These are phyloP conservation scores for Drosophila niveifrons DNA, from an alignment of 2,888 invertebrate species.

Conservation along the genomic window DNA sequence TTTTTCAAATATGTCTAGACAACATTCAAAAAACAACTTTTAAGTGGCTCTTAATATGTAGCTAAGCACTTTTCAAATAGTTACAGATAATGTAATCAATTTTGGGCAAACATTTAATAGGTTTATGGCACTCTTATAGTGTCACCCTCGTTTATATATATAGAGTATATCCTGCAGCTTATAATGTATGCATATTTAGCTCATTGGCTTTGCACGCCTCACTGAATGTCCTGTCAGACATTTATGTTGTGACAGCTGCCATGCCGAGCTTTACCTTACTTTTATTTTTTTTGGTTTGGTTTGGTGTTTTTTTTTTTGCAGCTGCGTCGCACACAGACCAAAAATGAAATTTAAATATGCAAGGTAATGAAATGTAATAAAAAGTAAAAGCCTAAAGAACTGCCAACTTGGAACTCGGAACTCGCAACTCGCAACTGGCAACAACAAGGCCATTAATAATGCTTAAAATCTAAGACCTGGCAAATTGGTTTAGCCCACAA, in stretches of 20 bases:
- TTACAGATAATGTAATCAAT: not conserved
- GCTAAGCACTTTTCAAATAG: not conserved
- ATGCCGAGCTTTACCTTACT: slow-evolving; percentile 42
- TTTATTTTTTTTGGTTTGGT: too few relatives aligned
- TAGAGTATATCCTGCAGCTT: slow-evolving; percentile 20
- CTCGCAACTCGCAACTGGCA: slow-evolving; percentile 24
- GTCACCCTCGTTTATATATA: slow-evolving; percentile 36
- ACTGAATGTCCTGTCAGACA: slow-evolving; percentile 46
- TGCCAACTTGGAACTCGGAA: slow-evolving; percentile 17
- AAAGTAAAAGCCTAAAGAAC: slow-evolving; percentile 34
- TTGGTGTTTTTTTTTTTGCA: not conserved
- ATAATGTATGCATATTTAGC: slow-evolving; percentile 52
- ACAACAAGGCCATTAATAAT: slow-evolving; percentile 66
- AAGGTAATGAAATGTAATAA: slow-evolving; percentile 55
- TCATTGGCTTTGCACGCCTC: slow-evolving; percentile 55
- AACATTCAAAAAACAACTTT: not conserved
- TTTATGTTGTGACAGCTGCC: slow-evolving; percentile 62
- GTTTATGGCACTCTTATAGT: not conserved
- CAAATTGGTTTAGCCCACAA: slow-evolving; percentile 72
- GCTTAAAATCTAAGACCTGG: slow-evolving; percentile 79
- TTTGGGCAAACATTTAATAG: not conserved
- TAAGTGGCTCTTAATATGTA: not conserved
- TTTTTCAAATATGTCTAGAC: not conserved
- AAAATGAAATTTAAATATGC: slow-evolving; percentile 60
- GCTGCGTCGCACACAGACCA: slow-evolving; percentile 15